A percentile compares a stretch with the other conserved stretches of the same genome.
Evolutionary conservation across 2,888 invertebrate genomes (phyloP).

Genomic region (Chironomus riparius): DNA sequence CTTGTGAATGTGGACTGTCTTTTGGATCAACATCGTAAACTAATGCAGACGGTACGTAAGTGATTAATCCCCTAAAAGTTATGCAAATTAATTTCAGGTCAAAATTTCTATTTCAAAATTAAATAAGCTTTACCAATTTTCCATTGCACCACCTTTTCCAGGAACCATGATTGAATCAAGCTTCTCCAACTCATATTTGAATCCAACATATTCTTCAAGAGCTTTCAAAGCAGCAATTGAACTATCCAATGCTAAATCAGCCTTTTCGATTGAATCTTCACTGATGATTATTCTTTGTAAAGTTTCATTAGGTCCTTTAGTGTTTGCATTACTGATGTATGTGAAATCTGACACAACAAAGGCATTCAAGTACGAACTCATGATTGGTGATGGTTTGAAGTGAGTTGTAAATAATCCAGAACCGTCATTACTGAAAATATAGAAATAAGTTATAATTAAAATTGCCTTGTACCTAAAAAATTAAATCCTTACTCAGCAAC

Average conservation of each 20-base stretch:
- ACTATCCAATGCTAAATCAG: background rate
- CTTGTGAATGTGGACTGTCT: background rate
- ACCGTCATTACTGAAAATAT: background rate
- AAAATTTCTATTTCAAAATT: too few relatives aligned
- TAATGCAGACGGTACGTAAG: background rate
- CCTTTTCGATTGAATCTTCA: background rate
- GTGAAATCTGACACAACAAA: slow-evolving; percentile 53
- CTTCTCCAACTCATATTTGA: background rate
- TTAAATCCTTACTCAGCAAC: background rate
- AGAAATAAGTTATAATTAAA: background rate
- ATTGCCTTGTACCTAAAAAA: background rate
- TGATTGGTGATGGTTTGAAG: slow-evolving; percentile 46
- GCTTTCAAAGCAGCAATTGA: background rate
- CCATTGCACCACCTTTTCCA: background rate
- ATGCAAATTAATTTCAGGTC: background rate
- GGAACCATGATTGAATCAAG: background rate
- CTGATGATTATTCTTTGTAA: background rate
- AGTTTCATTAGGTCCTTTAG: background rate
- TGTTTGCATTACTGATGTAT: background rate
- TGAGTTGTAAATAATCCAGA: slow-evolving; percentile 29
- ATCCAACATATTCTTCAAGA: background rate
- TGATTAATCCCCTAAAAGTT: background rate
- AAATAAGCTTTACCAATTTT: background rate
- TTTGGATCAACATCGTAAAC: slow-evolving; percentile 1
- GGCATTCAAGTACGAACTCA: slow-evolving; percentile 67